A percentile compares a stretch with the other conserved stretches of the same genome.
These are phyloP conservation scores for Furnarius figulus DNA, from an alignment of 2,113 vertebrate genomes.

Conservation along the genomic window DNA sequence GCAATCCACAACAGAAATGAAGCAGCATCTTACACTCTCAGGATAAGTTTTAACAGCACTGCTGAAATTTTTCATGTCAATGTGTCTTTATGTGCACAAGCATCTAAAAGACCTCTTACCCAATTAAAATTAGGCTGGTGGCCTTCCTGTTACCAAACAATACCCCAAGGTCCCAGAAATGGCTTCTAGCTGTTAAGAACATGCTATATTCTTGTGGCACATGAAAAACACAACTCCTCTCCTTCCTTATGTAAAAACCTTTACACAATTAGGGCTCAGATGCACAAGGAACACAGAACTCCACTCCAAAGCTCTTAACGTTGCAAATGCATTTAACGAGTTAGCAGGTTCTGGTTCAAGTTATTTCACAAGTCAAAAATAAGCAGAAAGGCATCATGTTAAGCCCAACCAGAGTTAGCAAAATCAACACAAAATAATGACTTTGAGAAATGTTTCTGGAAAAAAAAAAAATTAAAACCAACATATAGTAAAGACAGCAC, in stretches of 20 bases:
- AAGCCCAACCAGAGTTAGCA: not conserved
- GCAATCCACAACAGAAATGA: conserved; percentile 12
- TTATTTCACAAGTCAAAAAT: not conserved
- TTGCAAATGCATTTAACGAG: not conserved
- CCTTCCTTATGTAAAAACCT: not conserved
- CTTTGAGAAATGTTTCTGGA: not conserved
- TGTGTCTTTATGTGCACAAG: not conserved
- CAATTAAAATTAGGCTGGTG: not conserved
- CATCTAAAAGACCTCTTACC: not conserved
- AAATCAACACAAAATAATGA: not conserved
- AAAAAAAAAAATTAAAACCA: not conserved
- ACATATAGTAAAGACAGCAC: not conserved
- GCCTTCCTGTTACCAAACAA: not conserved
- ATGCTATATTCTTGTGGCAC: not conserved
- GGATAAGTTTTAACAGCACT: not conserved
- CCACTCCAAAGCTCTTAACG: not conserved
- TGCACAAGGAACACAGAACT: not conserved
- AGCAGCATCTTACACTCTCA: conserved; percentile 1
- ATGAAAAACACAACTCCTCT: not conserved
- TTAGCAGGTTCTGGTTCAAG: not conserved
- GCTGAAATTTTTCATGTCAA: not conserved
- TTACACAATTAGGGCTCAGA: not conserved
- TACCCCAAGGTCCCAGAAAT: not conserved
- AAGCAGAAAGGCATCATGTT: not conserved
- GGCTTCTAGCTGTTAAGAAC: not conserved